Percentiles rank a stretch among this genome's conserved stretches.
Evolutionary conservation across 2,113 vertebrate species (phyloP).

Genomic region (Pluvianellus socialis): DNA sequence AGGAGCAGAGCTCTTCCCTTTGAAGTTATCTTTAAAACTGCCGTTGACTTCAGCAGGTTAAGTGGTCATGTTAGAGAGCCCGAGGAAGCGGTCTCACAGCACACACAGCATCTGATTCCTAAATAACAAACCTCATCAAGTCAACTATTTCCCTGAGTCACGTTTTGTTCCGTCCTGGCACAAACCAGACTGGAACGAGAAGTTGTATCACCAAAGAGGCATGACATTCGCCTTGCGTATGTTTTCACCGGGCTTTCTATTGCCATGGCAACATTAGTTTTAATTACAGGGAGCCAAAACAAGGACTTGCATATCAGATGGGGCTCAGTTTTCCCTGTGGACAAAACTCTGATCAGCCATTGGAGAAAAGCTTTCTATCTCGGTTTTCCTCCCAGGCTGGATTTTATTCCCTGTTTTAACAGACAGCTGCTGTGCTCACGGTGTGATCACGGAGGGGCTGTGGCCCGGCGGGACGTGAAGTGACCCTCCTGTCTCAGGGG

Average conservation of each 20-base stretch:
- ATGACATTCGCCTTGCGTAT: background rate
- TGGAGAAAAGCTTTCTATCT: slow-evolving; percentile 39
- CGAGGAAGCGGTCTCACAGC: background rate
- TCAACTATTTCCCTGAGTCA: background rate
- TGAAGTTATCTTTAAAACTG: slow-evolving; percentile 29
- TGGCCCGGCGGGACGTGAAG: background rate
- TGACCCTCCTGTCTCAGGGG: background rate
- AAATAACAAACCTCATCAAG: background rate
- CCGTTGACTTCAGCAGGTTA: background rate
- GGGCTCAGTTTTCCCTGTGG: slow-evolving; percentile 61
- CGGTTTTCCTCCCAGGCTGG: slow-evolving; percentile 44
- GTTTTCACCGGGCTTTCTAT: slow-evolving; percentile 42
- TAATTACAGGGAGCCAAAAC: slow-evolving; percentile 66
- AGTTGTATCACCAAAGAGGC: slow-evolving; percentile 16
- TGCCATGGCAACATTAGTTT: slow-evolving; percentile 67
- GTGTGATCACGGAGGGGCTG: background rate
- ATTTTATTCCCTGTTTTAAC: slow-evolving; percentile 56
- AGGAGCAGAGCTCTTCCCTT: background rate
- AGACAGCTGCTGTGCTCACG: slow-evolving; percentile 4
- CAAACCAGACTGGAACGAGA: background rate
- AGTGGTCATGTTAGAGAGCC: background rate
- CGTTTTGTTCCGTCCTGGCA: background rate
- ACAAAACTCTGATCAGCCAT: slow-evolving; percentile 60
- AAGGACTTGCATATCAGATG: slow-evolving; percentile 65
- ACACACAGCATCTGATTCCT: background rate